Evolutionary conservation across 2,888 invertebrate species (phyloP).

Genomic region (Eudasyphora cyanicolor): DNA sequence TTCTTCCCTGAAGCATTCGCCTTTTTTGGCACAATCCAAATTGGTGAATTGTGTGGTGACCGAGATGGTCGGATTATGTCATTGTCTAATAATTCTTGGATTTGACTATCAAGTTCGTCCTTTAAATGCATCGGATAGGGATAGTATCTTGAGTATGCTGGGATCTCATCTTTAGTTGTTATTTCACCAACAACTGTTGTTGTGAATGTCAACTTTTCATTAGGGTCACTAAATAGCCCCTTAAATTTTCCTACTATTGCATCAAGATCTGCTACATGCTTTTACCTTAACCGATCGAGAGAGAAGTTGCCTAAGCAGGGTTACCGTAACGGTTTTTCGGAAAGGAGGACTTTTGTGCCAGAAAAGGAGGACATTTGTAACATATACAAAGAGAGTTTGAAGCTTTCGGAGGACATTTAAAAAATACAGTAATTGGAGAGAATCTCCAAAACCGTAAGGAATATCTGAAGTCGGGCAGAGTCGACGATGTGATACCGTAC

Average conservation of each 20-base stretch:
- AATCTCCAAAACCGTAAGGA: too few relatives aligned
- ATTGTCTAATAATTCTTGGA: background rate
- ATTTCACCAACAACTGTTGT: constrained; percentile 23
- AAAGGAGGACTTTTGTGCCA: too few relatives aligned
- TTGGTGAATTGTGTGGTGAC: too few relatives aligned
- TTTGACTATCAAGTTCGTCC: constrained; percentile 16
- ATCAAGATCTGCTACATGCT: background rate
- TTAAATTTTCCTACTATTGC: background rate
- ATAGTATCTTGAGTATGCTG: constrained; percentile 5
- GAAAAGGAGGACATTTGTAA: too few relatives aligned
- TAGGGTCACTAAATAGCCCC: constrained; percentile 7
- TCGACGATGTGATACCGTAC: too few relatives aligned
- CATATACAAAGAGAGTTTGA: too few relatives aligned
- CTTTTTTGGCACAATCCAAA: too few relatives aligned
- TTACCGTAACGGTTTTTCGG: background rate
- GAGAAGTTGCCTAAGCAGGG: background rate
- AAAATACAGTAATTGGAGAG: too few relatives aligned
- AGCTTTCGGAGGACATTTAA: too few relatives aligned
- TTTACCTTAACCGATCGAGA: background rate
- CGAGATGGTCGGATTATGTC: too few relatives aligned
- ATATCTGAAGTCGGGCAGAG: too few relatives aligned
- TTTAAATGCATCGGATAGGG: constrained; percentile 17
- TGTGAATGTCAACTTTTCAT: constrained; percentile 31
- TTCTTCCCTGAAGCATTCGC: too few relatives aligned
- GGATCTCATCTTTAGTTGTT: background rate